phyloP scores from a whole-genome alignment of 2,113 vertebrate genomes.

The Rhinogobius similis region DNA sequence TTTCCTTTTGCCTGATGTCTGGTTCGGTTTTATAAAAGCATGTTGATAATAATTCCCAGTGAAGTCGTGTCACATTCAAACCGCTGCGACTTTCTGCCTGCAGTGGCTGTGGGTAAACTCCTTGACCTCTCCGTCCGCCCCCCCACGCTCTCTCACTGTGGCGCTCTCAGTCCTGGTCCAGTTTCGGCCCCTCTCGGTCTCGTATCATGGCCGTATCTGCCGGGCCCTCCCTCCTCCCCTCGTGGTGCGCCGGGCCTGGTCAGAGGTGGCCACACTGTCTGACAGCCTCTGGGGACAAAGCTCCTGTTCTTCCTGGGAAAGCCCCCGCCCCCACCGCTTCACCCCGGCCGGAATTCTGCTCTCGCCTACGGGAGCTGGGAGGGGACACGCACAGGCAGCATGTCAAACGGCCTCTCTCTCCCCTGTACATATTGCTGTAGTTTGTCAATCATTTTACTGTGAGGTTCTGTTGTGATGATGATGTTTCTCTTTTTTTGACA shows the following conservation, averaged over 20 bases:
- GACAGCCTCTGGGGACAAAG: constrained; percentile 77
- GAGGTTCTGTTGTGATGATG: no score
- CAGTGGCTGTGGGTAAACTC: constrained; percentile 16
- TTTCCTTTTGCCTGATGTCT: no score
- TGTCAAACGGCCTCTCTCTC: neutral
- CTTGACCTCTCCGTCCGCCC: neutral
- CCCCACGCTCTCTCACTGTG: neutral
- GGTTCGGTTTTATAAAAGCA: no score
- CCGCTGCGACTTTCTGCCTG: neutral
- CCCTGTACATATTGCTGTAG: neutral
- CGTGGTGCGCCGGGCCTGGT: constrained; percentile 38
- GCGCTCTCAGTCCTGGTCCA: constrained; percentile 42
- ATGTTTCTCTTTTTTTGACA: no score
- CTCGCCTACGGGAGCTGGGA: constrained; percentile 70
- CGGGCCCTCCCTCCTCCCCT: neutral
- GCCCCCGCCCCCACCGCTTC: constrained; percentile 59
- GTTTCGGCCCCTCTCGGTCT: constrained; percentile 33
- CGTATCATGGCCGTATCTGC: constrained; percentile 26
- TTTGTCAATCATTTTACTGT: neutral
- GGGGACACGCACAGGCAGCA: constrained; percentile 15
- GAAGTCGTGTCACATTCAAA: no score
- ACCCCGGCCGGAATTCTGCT: constrained; percentile 67
- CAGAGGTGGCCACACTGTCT: constrained; percentile 73
- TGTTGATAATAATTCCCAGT: no score
- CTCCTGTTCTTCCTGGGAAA: constrained; percentile 78